These are phyloP conservation scores for Myopa testacea DNA, from an alignment of 2,888 invertebrate species.

Conservation along the genomic window DNA sequence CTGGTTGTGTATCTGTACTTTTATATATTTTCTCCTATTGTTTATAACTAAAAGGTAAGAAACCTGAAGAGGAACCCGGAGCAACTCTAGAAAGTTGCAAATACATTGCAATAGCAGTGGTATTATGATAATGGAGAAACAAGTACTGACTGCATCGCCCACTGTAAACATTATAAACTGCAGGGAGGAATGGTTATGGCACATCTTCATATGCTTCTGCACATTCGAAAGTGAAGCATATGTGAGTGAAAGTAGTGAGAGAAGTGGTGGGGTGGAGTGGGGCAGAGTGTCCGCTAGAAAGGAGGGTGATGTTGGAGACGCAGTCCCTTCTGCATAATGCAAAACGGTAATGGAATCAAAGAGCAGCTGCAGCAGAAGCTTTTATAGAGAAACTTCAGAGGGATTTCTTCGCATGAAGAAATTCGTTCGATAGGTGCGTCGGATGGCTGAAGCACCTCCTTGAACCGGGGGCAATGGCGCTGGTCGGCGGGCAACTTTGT, in stretches of 20 bases:
- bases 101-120: neutral
- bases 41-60: too few species aligned
- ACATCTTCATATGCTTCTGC: conserved; percentile 57
- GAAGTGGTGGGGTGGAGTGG: neutral
- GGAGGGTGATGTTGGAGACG: neutral
- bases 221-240: neutral
- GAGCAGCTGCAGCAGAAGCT: neutral
- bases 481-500: neutral
- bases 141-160: neutral
- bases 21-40: too few species aligned
- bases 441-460: neutral
- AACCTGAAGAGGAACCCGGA: too few species aligned
- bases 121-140: conserved; percentile 59
- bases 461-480: neutral
- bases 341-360: conserved; percentile 22
- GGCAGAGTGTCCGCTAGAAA: too few species aligned
- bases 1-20: too few species aligned
- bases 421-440: neutral
- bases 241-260: neutral
- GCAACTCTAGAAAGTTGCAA: too few species aligned
- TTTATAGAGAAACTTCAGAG: neutral
- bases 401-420: neutral
- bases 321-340: conserved; percentile 8
- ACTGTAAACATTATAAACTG: neutral
- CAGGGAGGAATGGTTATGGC: neutral